These are phyloP conservation scores for Imbricaverruca yamaguchii DNA, from an alignment of 2,888 invertebrate genomes.

Conservation along the genomic window DNA sequence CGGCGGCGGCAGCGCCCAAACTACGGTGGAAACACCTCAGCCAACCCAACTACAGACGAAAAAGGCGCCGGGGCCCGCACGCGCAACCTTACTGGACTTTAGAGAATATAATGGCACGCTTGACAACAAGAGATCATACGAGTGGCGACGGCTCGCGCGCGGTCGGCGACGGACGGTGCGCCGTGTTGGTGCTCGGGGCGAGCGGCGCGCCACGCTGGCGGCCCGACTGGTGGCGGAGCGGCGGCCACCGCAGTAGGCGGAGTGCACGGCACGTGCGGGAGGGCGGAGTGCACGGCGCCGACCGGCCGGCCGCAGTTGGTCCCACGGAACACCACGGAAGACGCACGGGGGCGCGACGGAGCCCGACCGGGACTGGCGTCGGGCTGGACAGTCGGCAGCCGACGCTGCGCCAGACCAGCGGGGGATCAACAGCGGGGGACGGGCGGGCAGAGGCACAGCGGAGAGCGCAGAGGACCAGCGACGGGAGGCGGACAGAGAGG, in stretches of 20 bases:
- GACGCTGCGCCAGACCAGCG: background rate
- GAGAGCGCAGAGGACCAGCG: no score
- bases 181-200: no score
- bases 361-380: background rate
- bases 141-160: background rate
- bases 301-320: background rate
- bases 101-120: conserved; percentile 21
- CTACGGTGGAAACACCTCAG: background rate
- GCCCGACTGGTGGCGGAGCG: background rate
- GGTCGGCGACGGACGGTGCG: no score
- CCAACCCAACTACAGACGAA: conserved; percentile 7
- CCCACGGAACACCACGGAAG: conserved; percentile 17
- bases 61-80: background rate
- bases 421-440: background rate
- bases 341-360: background rate
- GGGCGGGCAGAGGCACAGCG: no score
- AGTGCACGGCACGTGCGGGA: background rate
- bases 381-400: background rate
- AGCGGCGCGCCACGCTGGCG: background rate
- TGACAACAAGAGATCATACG: conserved; percentile 20
- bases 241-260: background rate
- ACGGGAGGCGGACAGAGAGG: no score
- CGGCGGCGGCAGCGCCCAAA: background rate
- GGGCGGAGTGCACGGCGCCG: background rate
- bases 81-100: conserved; percentile 15